phyloP scores from a whole-genome alignment of 30 jellyfish, hydroid and myxozoan species.

The Sanderia malayensis region DNA sequence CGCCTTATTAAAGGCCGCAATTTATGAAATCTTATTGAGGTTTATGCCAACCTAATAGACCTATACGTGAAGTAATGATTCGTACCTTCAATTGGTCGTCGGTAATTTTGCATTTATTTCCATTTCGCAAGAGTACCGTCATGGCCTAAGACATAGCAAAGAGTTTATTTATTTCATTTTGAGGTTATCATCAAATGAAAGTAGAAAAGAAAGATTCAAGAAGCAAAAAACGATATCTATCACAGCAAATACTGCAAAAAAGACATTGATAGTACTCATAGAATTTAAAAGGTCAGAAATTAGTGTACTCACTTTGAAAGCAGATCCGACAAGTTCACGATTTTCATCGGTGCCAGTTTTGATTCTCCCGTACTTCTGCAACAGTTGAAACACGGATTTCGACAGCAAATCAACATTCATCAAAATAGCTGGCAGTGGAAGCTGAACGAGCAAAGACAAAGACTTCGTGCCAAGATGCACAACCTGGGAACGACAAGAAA shows the following conservation, averaged over 20 bases:
- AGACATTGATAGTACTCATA: too few relatives aligned
- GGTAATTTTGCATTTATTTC: slow-evolving; percentile 49
- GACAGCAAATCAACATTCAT: slow-evolving; percentile 48
- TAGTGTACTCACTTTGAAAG: slow-evolving; percentile 76
- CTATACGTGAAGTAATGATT: too few relatives aligned
- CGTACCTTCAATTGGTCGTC: slow-evolving; percentile 71
- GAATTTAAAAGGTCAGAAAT: too few relatives aligned
- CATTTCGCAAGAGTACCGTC: slow-evolving; percentile 80
- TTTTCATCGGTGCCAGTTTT: slow-evolving; percentile 88
- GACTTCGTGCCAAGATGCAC: slow-evolving; percentile 72
- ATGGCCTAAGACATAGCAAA: slow-evolving; percentile 53
- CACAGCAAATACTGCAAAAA: too few relatives aligned
- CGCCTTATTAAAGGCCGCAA: too few relatives aligned
- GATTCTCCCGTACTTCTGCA: slow-evolving; percentile 75
- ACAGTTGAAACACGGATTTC: slow-evolving; percentile 42
- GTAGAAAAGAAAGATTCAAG: too few relatives aligned
- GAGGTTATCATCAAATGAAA: too few relatives aligned
- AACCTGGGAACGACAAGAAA: slow-evolving; percentile 27
- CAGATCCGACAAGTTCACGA: slow-evolving; percentile 63
- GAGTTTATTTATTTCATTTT: background rate
- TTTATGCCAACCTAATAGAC: too few relatives aligned
- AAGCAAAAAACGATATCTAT: too few relatives aligned
- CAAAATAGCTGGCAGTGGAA: slow-evolving; percentile 70
- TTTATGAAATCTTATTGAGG: too few relatives aligned
- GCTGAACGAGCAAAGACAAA: slow-evolving; percentile 48